phyloP scores from a whole-genome alignment of 2,113 vertebrate genomes.

The Haplochromis burtoni region DNA sequence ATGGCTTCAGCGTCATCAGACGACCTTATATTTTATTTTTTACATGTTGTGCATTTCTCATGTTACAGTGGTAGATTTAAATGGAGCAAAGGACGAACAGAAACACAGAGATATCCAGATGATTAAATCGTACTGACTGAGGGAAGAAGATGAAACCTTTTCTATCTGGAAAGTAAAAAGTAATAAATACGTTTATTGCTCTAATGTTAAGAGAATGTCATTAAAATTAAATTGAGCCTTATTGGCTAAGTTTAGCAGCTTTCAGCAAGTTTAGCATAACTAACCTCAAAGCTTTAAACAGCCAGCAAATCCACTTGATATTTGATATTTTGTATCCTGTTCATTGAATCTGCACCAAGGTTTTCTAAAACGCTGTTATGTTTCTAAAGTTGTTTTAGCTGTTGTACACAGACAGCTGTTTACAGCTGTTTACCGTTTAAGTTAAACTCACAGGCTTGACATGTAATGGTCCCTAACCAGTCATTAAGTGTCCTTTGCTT shows the following conservation, averaged over 20 bases:
- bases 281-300: neutral
- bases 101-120: neutral
- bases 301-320: neutral
- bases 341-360: neutral
- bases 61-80: neutral
- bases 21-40: neutral
- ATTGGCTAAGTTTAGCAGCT: neutral
- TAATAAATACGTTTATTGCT: fast-evolving
- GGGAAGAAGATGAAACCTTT: neutral
- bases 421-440: neutral
- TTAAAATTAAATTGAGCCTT: fast-evolving
- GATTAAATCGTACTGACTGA: neutral
- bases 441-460: neutral
- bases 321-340: neutral
- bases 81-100: neutral
- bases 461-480: neutral
- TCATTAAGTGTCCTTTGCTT: neutral
- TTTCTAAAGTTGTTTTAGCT: fast-evolving
- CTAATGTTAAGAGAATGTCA: neutral
- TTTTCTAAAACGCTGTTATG: neutral
- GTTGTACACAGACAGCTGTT: neutral
- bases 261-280: neutral
- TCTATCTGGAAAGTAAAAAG: neutral
- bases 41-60: neutral
- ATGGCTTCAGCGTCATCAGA: neutral